Evolutionary conservation across 2,888 invertebrate genomes (phyloP).

Genomic region (Halictus quadricinctus): DNA sequence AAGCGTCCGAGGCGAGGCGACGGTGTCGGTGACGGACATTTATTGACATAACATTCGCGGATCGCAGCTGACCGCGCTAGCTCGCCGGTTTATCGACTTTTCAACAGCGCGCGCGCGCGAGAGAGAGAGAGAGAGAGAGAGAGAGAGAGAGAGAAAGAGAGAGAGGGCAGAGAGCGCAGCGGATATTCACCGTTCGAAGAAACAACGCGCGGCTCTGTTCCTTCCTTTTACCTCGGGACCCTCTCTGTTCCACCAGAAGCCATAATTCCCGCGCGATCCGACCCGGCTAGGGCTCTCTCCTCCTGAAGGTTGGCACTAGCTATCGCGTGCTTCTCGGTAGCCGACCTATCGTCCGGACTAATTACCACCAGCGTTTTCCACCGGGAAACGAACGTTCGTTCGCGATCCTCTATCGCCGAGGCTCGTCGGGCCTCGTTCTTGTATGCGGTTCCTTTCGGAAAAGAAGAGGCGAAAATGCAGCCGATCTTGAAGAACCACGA

Average conservation of each 20-base stretch:
- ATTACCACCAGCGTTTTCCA: slow-evolving; percentile 56
- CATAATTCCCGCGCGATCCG: background rate
- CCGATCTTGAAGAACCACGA: background rate
- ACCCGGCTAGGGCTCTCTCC: background rate
- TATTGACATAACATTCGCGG: slow-evolving; percentile 59
- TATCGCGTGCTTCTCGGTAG: slow-evolving; percentile 48
- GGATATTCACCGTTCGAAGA: slow-evolving; percentile 1
- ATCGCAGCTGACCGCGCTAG: slow-evolving; percentile 32
- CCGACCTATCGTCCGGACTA: slow-evolving; percentile 57
- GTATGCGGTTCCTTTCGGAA: background rate
- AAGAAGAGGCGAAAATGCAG: background rate
- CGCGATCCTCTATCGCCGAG: slow-evolving; percentile 48
- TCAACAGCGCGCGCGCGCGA: slow-evolving; percentile 12
- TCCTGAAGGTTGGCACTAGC: slow-evolving; percentile 23
- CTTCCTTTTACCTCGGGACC: background rate
- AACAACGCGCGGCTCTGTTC: background rate
- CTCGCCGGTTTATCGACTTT: slow-evolving; percentile 39
- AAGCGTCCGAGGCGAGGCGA: slow-evolving; percentile 28
- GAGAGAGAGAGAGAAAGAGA: background rate
- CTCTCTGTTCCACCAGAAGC: background rate
- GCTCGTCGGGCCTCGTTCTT: background rate
- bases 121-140: no score
- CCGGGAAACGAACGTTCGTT: slow-evolving; percentile 53
- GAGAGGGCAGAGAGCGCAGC: background rate
- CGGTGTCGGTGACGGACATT: slow-evolving; percentile 49